Conservation (phyloP, 2,113 vertebrate genomes). For the Phycodurus eques region DNA sequence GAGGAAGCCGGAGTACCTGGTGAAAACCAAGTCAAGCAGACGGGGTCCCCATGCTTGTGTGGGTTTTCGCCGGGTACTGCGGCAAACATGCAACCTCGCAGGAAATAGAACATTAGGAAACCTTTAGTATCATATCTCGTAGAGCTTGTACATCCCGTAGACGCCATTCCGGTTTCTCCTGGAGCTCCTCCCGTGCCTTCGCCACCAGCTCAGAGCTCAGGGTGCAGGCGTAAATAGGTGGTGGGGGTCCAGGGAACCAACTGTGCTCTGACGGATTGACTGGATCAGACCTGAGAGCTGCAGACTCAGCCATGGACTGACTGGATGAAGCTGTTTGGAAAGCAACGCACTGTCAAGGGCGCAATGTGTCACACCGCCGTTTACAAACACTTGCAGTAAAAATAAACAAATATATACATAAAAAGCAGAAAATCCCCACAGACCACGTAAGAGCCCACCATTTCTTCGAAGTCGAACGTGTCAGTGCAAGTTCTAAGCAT, state of each 20-base stretch:
- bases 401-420: not conserved
- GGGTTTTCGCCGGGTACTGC: not conserved
- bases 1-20: too few relatives aligned
- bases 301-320: conserved; percentile 83
- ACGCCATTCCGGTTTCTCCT: conserved; percentile 96
- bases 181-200: conserved; percentile 93
- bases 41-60: too few relatives aligned
- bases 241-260: conserved; percentile 71
- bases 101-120: conserved; percentile 5
- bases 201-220: conserved; percentile 86
- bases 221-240: conserved; percentile 82
- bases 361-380: not conserved
- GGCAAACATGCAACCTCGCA: not conserved
- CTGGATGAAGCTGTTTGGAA: conserved; percentile 30
- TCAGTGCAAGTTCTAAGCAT: conserved; percentile 12
- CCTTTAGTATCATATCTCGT: conserved; percentile 92
- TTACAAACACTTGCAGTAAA: not conserved
- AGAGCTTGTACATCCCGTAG: conserved; percentile 93
- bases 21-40: too few relatives aligned
- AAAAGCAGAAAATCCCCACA: not conserved
- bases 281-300: conserved; percentile 74
- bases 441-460: not conserved
- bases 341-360: conserved; percentile 1
- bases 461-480: not conserved
- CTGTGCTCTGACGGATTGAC: conserved; percentile 64